Evolutionary conservation across 2,113 vertebrate species (phyloP).

Genomic region (Isichthys henryi): DNA sequence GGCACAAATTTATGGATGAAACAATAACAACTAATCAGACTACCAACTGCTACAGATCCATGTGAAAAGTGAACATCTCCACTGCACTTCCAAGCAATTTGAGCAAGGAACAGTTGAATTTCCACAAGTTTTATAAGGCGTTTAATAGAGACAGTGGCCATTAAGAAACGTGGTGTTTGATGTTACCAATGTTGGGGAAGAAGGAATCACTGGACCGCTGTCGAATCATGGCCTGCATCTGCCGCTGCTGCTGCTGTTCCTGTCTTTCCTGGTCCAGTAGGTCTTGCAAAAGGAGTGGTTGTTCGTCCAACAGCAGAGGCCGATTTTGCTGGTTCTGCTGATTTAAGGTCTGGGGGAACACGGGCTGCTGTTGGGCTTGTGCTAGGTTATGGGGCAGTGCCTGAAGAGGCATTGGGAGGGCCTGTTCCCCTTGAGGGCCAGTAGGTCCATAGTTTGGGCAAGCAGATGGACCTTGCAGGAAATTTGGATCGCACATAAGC

Average conservation of each 20-base stretch:
- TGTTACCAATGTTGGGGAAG: conserved; percentile 77
- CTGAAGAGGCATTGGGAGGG: conserved; percentile 55
- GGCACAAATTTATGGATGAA: conserved; percentile 3
- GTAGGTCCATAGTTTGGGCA: conserved; percentile 33
- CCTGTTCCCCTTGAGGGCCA: conserved; percentile 35
- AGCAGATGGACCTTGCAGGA: conserved; percentile 53
- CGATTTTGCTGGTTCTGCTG: conserved; percentile 63
- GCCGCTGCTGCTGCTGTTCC: conserved; percentile 92
- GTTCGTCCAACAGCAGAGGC: conserved; percentile 83
- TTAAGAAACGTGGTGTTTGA: neutral
- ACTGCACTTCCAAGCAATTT: neutral
- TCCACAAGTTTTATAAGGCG: neutral
- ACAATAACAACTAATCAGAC: neutral
- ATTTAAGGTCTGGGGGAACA: conserved; percentile 54
- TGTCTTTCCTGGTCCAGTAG: conserved; percentile 93
- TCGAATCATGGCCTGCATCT: conserved; percentile 94
- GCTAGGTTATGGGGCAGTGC: conserved; percentile 46
- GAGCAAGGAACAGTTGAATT: neutral
- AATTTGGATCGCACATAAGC: conserved; percentile 51
- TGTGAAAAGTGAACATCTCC: neutral
- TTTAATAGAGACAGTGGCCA: neutral
- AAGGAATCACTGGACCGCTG: conserved; percentile 74
- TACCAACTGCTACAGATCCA: neutral
- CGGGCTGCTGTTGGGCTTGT: conserved; percentile 50
- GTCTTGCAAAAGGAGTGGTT: conserved; percentile 91